These are phyloP conservation scores for Drosophila tanythrix DNA, from an alignment of 2,888 invertebrate genomes.

Conservation along the genomic window DNA sequence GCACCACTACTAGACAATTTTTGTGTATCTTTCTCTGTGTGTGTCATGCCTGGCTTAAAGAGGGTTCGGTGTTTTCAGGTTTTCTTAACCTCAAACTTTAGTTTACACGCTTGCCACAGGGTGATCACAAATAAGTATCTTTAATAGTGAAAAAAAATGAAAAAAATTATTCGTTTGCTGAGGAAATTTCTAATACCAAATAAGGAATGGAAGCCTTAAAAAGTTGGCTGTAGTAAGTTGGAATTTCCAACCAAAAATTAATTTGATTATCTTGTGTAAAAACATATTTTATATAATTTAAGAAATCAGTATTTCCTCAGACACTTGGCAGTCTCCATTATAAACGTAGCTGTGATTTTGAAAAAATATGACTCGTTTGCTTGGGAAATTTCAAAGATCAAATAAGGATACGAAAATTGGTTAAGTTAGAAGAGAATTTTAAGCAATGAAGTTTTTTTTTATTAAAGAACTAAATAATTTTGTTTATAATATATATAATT, in stretches of 20 bases:
- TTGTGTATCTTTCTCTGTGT: neutral
- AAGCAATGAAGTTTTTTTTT: neutral
- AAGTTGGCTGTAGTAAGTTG: neutral
- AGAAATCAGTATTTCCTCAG: neutral
- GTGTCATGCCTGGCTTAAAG: neutral
- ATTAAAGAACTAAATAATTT: neutral
- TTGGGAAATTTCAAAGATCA: neutral
- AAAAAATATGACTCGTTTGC: neutral
- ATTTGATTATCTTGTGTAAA: neutral
- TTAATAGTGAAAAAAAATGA: too few species aligned
- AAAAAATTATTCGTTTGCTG: neutral
- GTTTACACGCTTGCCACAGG: neutral
- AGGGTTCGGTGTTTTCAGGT: neutral
- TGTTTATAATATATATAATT: neutral
- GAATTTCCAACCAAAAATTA: neutral
- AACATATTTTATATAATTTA: neutral
- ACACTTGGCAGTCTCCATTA: neutral
- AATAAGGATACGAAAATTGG: neutral
- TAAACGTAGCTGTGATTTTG: neutral
- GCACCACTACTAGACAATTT: neutral
- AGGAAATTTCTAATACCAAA: neutral
- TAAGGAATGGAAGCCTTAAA: fast-evolving
- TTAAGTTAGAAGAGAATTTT: neutral
- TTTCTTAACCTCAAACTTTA: constrained; percentile 4
- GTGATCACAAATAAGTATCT: neutral